These are phyloP conservation scores for Barypeithes pellucidus DNA, from an alignment of 2,888 invertebrate species.

Conservation along the genomic window DNA sequence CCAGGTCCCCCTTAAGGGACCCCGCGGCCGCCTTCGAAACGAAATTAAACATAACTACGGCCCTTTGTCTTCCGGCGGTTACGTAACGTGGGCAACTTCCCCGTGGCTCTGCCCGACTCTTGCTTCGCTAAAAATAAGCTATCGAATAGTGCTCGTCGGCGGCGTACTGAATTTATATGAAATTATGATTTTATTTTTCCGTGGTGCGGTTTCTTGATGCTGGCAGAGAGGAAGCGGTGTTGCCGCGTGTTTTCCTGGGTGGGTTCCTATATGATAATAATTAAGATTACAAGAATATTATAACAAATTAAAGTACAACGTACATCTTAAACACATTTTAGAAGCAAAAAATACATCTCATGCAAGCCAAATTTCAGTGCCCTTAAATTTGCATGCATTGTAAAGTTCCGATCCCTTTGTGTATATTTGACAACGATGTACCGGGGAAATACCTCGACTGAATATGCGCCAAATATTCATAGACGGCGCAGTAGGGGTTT, in stretches of 20 bases:
- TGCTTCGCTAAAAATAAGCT: slow-evolving; percentile 21
- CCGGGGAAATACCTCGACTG: neutral
- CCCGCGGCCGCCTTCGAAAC: slow-evolving; percentile 79
- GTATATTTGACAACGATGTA: neutral
- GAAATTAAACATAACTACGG: slow-evolving; percentile 81
- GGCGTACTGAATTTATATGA: slow-evolving; percentile 11
- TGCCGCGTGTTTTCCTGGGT: neutral
- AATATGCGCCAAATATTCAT: neutral
- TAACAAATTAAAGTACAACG: no score
- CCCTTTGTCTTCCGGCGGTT: slow-evolving; percentile 15
- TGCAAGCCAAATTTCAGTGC: no score
- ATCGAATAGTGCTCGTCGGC: neutral
- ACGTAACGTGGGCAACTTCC: slow-evolving; percentile 23
- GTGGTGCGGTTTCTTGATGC: slow-evolving; percentile 14
- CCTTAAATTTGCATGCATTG: no score
- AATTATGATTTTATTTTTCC: slow-evolving; percentile 9
- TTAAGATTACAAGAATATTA: no score
- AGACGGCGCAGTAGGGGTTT: neutral
- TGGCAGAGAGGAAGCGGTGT: neutral
- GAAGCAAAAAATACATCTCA: no score
- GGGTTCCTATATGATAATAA: neutral
- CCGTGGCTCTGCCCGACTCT: slow-evolving; percentile 20
- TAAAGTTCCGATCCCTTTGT: neutral
- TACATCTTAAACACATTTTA: no score
- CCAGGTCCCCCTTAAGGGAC: slow-evolving; percentile 75